A percentile compares a stretch with the other conserved stretches of the same genome.
phyloP scores from a whole-genome alignment of 2,888 invertebrate species.

The Ennomos quercinarius region DNA sequence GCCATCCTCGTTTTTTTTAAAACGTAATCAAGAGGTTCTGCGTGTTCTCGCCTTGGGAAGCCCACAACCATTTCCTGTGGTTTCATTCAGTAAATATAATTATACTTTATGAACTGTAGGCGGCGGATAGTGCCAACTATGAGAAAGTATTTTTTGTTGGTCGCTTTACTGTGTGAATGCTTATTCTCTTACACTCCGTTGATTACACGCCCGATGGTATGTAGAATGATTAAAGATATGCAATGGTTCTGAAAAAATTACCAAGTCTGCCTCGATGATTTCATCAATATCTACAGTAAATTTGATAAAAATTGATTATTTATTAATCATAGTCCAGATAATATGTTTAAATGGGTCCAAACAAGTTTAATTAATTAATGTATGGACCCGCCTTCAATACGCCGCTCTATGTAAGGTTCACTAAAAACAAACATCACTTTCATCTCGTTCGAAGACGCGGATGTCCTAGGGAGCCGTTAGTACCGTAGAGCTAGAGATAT shows the following conservation, averaged over 20 bases:
- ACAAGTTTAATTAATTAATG: too few species aligned
- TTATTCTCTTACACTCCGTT: constrained; percentile 32
- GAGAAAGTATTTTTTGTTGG: constrained; percentile 54
- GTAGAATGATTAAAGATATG: constrained; percentile 10
- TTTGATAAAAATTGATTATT: too few species aligned
- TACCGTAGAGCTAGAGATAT: constrained; percentile 25
- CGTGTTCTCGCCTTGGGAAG: constrained; percentile 48
- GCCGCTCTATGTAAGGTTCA: background rate
- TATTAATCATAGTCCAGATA: too few species aligned
- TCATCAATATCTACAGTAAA: too few species aligned
- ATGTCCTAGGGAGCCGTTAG: constrained; percentile 37
- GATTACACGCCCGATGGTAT: constrained; percentile 25
- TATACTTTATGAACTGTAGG: constrained; percentile 55
- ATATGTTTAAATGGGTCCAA: too few species aligned
- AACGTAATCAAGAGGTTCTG: constrained; percentile 50
- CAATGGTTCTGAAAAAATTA: background rate
- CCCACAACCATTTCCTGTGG: constrained; percentile 56
- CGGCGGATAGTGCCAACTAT: constrained; percentile 45
- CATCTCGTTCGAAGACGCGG: constrained; percentile 15
- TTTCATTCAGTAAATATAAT: constrained; percentile 60
- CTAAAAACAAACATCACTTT: constrained; percentile 8
- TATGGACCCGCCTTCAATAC: too few species aligned
- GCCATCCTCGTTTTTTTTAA: background rate
- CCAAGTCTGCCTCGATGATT: too few species aligned
- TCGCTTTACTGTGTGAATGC: constrained; percentile 30